A percentile compares a stretch with the other conserved stretches of the same genome.
Evolutionary conservation across 2,113 vertebrate genomes (phyloP).

Genomic region (Capricornis sumatraensis): DNA sequence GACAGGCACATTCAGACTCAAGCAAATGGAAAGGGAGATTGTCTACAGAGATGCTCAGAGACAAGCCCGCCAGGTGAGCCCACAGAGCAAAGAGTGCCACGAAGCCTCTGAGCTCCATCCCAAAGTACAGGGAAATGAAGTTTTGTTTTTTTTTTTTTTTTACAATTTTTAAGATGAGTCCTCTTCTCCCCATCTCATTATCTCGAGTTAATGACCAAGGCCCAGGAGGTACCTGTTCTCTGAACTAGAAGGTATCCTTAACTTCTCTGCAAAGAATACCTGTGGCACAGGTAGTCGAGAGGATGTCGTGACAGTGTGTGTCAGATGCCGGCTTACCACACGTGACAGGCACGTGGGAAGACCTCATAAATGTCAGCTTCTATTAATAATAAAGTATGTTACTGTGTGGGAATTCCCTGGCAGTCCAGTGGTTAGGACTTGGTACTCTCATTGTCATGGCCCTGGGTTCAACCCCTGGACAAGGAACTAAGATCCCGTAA

Average conservation of each 20-base stretch:
- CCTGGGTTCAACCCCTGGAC: neutral
- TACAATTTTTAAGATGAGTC: neutral
- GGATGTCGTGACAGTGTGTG: neutral
- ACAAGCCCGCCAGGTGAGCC: too few relatives aligned
- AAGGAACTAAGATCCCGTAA: neutral
- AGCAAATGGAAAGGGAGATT: neutral
- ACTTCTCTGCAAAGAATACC: neutral
- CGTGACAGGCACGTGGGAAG: neutral
- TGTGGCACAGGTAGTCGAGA: neutral
- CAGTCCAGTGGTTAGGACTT: neutral
- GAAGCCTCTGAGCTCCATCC: neutral
- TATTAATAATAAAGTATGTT: neutral
- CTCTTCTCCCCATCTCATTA: neutral
- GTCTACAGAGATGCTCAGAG: neutral
- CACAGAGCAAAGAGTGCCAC: neutral
- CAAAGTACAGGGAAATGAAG: neutral
- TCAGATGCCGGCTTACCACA: neutral
- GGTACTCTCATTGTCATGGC: neutral
- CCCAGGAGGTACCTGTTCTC: neutral
- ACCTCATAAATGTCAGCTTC: neutral
- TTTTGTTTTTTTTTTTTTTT: neutral
- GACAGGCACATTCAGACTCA: neutral
- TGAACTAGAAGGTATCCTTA: neutral
- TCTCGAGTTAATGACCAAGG: neutral
- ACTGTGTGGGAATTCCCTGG: neutral